phyloP scores from a whole-genome alignment of 2,113 vertebrate species.

The Patagioenas fasciata region DNA sequence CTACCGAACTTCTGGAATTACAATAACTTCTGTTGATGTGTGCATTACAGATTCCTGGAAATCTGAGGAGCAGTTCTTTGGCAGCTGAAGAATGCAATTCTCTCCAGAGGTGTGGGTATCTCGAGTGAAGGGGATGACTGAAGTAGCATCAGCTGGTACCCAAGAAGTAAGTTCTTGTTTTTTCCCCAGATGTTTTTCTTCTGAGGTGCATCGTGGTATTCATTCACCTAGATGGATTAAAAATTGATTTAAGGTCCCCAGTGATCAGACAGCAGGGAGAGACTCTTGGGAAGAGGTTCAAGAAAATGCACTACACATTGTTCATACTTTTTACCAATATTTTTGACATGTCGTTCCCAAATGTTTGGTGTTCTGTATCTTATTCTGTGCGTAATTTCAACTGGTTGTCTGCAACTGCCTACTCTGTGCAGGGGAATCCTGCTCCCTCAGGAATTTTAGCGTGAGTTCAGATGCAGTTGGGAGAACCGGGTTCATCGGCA shows the following conservation, averaged over 20 bases:
- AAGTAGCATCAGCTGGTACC: neutral
- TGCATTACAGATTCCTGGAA: conserved; percentile 26
- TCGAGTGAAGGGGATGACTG: neutral
- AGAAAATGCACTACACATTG: neutral
- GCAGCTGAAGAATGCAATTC: rapidly evolving
- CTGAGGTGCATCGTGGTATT: neutral
- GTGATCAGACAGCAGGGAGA: neutral
- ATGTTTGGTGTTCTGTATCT: neutral
- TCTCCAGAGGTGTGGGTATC: neutral
- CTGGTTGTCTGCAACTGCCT: neutral
- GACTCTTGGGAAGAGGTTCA: neutral
- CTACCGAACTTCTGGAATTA: conserved; percentile 11
- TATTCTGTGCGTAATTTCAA: neutral
- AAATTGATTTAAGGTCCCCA: neutral
- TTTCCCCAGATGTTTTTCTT: neutral
- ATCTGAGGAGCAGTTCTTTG: neutral
- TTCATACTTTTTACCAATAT: neutral
- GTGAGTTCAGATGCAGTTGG: neutral
- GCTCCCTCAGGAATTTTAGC: neutral
- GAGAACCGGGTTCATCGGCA: neutral
- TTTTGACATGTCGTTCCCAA: neutral
- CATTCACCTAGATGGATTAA: neutral
- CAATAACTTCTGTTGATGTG: conserved; percentile 28
- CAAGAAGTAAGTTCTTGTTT: conserved; percentile 9
- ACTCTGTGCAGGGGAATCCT: neutral